Evolutionary conservation across 2,113 vertebrate genomes (phyloP), one percentile per base, ranked within the genome.

Genomic region (Desmodus rotundus): DNA sequence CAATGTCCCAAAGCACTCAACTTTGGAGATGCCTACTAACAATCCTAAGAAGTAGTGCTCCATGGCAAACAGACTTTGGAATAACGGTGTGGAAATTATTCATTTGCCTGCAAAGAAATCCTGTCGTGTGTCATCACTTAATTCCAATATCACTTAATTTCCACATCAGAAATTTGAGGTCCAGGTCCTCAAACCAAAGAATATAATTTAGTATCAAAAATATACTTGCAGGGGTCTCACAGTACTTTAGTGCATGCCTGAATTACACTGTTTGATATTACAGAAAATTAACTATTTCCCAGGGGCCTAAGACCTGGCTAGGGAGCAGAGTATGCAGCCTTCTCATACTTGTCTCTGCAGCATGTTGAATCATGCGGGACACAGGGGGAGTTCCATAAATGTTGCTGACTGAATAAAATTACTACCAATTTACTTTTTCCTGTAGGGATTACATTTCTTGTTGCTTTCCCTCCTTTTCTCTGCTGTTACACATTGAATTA

Each of bases 381-480:
- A 28, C 5, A 86, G 50, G 65, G 89, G 38, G 26, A 63, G 28
- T 43, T 82, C 87, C 78, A 67, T 87, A 73, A 78, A 82, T 58
- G 70, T 65, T 70, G 41, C 2, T 78, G 73, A 96, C 73, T 80
- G 70, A 97, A 83, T 89, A 96, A 96, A 95, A 95, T 94, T 88
- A 97, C 89, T 92, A 95, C 28, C 67, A 76, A 92, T 97, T 96
- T 89, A 47, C 73, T 68, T 47, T 89, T 90, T 89, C 70, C 70
- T 67, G 41, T 50, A 74, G 58, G 83, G 89, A 81, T 97, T 94
- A 80, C 56, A 91, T 76, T 94, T 83, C 93, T 91, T 88, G 38
- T 87, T 97, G 82, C 68, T 96, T 95, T 97, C 91, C 68, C 95
- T 83, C 94, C 96, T 89, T 94, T 97, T 72, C 78, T 67, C 89